Evolutionary conservation across 2,888 invertebrate genomes (phyloP), one percentile per base, ranked within the genome.

Genomic region (Latheticus oryzae): DNA sequence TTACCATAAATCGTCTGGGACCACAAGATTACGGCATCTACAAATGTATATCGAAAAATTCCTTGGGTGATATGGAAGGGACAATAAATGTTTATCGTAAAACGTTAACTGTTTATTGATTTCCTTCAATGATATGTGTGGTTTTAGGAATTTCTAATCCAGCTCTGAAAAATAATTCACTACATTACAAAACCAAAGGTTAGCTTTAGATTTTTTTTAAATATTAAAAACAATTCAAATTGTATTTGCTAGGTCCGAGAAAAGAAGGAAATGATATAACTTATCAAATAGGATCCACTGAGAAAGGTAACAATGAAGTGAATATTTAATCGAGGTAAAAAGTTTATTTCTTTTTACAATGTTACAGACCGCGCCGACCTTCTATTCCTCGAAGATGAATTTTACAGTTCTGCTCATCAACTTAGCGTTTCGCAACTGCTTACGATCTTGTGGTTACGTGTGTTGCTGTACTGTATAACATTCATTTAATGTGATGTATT

Each of bases 21-120:
- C 79, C 81, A 59, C 76, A 78, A 55, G 88, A 87, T 73, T 88
- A 85, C 70, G 87, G 87, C 57, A 84, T 85, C 48, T 88, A 88
- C 77, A 85, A 85, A 76, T 89, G 89, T 79, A 84, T 88, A 76
- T 87, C 88, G 60, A 88, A 88, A 76, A 89, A 89, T 76, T 86
- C 87, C 16, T 80, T 89, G 9, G 89, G 89, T 35, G 87, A 87
- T 73, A 88, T 88, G 15, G 88, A 88, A 72, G 88, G 88, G 60
- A 85, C 84, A 67, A 88, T 89, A 69, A 87, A 86, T 78, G 79
- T 89, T 65, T 87, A 88, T 74, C 83, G 88, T 88, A 79, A 84
- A 87, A 50, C 5, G 32, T 11, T 13, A 4, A 26, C n/a, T 43
- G 21, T 19, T 33, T 16, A 28, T 45, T 21, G 32, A 33, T 17